phyloP scores from a whole-genome alignment of 2,797 vertebrate genomes.

The Halcyon smyrnensis region DNA sequence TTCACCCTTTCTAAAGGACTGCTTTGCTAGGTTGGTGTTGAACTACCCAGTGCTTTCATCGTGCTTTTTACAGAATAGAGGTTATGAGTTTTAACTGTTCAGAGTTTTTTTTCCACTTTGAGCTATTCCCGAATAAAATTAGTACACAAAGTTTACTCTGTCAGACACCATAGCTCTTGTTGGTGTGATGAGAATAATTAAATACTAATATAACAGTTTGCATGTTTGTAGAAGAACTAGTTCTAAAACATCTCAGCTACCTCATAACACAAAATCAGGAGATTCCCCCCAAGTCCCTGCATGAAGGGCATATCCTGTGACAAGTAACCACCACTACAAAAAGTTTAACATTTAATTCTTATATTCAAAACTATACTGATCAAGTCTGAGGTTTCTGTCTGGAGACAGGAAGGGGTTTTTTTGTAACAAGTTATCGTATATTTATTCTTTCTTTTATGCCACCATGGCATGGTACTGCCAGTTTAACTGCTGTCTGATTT shows the following conservation, averaged over 20 bases:
- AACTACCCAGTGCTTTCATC: background rate
- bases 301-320: accelerated
- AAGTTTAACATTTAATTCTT: background rate
- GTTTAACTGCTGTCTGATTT: background rate
- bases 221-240: background rate
- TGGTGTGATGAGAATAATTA: background rate
- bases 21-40: background rate
- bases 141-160: background rate
- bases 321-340: background rate
- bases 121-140: background rate
- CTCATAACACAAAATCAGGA: background rate
- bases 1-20: background rate
- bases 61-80: background rate
- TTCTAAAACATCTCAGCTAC: background rate
- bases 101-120: background rate
- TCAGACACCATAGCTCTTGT: background rate
- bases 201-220: background rate
- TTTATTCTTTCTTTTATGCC: background rate
- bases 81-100: background rate
- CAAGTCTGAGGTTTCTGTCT: background rate
- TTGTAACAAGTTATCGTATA: background rate
- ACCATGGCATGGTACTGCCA: background rate
- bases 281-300: background rate
- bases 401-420: background rate
- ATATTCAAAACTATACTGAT: background rate